phyloP scores from a whole-genome alignment of 1,140 invertebrate species.

The Hyles euphorbiae region DNA sequence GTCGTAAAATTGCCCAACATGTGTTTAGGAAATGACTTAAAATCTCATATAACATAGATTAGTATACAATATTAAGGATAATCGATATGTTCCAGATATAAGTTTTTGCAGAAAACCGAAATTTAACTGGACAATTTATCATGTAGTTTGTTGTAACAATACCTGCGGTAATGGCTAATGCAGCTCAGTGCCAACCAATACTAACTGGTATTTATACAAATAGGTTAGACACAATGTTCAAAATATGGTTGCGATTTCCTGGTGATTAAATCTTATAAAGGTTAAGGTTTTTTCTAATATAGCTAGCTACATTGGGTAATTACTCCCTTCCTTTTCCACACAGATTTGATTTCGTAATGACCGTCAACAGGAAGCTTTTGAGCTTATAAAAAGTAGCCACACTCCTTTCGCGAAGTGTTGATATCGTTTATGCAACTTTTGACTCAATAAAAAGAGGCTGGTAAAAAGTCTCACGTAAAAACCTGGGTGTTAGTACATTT shows the following conservation, averaged over 20 bases:
- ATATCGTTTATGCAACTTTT: no score
- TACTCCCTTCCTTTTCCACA: constrained; percentile 5
- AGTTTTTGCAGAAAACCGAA: no score
- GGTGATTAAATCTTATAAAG: constrained; percentile 2
- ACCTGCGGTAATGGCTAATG: no score
- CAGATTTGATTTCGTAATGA: not conserved
- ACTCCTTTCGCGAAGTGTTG: not conserved
- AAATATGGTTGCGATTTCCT: constrained; percentile 4
- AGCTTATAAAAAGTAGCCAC: not conserved
- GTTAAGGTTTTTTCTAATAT: constrained; percentile 4
- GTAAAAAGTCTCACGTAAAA: not conserved
- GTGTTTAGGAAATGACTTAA: no score
- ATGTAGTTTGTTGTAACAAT: no score
- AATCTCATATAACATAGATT: no score
- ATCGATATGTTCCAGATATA: no score
- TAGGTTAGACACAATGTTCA: not conserved
- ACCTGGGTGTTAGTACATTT: constrained; percentile 14
- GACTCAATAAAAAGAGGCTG: not conserved
- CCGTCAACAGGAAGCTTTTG: not conserved
- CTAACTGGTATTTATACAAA: not conserved
- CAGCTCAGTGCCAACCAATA: no score
- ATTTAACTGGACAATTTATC: no score
- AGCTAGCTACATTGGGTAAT: not conserved
- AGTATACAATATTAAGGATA: no score
- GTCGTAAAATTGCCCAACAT: no score